Evolutionary conservation across 92 coral and sea anemone genomes (phyloP), one percentile per base, ranked within the genome.

Genomic region (Muricea muricata): DNA sequence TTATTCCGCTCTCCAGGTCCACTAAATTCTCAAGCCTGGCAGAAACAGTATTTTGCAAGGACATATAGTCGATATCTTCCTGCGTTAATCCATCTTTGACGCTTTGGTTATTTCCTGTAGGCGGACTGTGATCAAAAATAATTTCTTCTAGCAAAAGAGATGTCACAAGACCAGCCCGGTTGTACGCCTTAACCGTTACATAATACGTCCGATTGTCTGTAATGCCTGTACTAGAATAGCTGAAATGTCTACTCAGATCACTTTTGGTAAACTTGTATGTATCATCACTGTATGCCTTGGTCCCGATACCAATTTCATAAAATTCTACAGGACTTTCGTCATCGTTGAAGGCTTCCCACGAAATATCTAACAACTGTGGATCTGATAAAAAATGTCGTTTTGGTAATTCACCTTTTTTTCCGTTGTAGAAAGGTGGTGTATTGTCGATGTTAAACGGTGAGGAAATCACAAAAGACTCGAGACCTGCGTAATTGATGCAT

Each of bases 1-100:
- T 17, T 21, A 97, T 85, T 15, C 93, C 94, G 75, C 99, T 96
- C 46, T 96, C 98, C 3, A 92, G 86, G 65, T 96, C 99, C 6
- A 61, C 70, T 34, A 95, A 68, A 40, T 61, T 70, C 65, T 92
- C 97, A 97, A 97, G 93, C 79, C 86, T 93, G 5, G 93, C 95
- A 14, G 93, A 72, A 35, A 93, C 67, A 10, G 77, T 66, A 34
- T 74, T 88, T 12, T 61, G 21, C 17, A 89, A 81, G 13, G 93
- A 86, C 31, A 96, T 81, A 56, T 18, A 93, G 32, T 96, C 93
- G 20, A 84, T 76, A 65, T 96, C 99, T 17, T 80, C 80, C 0
- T 73, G 82, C 34, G 76, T 60, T 29, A 10, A 13, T 6, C 99
- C 99, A 84, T 96, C 99, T 30, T 66, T 84, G 54, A 96, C 88